Percentiles rank a stretch among this genome's conserved stretches.
These are phyloP conservation scores for Discoglossus pictus DNA, from an alignment of 2,797 vertebrate genomes.

Conservation along the genomic window DNA sequence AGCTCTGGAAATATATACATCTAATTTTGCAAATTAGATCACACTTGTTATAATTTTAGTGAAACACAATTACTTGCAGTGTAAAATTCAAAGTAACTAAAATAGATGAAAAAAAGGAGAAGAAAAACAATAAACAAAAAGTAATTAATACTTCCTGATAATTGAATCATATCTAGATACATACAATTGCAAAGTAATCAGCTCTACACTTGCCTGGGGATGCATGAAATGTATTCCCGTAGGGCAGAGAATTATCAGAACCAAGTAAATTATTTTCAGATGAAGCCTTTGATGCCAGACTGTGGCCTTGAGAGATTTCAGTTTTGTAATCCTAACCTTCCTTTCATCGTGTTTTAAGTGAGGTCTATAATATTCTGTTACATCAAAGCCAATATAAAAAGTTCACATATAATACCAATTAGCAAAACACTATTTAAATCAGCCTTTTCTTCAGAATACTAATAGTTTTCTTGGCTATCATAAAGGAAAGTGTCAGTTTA, in stretches of 20 bases:
- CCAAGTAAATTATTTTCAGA: conserved; percentile 57
- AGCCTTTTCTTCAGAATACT: conserved; percentile 54
- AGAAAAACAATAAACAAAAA: conserved; percentile 47
- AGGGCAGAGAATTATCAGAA: conserved; percentile 56
- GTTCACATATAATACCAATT: conserved; percentile 53
- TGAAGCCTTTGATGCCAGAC: conserved; percentile 61
- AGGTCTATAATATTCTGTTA: conserved; percentile 55
- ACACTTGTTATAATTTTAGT: too few species aligned
- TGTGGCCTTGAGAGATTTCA: conserved; percentile 58
- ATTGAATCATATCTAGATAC: conserved; percentile 47
- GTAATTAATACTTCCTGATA: conserved; percentile 52
- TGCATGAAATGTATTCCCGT: conserved; percentile 56
- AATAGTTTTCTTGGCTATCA: conserved; percentile 52
- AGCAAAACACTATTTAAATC: conserved; percentile 58
- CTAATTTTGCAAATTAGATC: too few species aligned
- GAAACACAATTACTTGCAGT: too few species aligned
- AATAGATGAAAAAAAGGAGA: conserved; percentile 9
- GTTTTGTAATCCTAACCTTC: conserved; percentile 59
- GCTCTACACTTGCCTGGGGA: conserved; percentile 44
- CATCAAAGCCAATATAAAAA: conserved; percentile 61
- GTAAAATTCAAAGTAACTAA: too few species aligned
- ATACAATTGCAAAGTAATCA: conserved; percentile 50
- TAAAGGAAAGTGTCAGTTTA: conserved; percentile 21
- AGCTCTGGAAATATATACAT: too few species aligned
- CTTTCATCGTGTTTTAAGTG: conserved; percentile 64